Conservation (phyloP, 2,888 invertebrate species). For the Drosophila nigricruria region DNA sequence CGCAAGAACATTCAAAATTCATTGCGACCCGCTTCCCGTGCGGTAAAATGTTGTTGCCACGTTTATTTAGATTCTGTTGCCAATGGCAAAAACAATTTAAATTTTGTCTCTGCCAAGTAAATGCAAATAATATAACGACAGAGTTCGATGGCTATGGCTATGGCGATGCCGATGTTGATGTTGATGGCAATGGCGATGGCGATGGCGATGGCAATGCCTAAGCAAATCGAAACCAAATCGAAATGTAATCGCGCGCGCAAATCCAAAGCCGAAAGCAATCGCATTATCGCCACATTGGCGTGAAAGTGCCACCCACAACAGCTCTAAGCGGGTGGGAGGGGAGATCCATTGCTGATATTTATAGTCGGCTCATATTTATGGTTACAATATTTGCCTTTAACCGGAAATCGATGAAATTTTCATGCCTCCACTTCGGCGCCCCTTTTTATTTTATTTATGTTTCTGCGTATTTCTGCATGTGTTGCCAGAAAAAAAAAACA, state of each 20-base stretch:
- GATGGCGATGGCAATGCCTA: slow-evolving; percentile 35
- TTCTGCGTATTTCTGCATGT: slow-evolving; percentile 59
- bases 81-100: slow-evolving; percentile 76
- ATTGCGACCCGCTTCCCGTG: slow-evolving; percentile 33
- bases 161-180: slow-evolving; percentile 35
- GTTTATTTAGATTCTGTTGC: slow-evolving; percentile 67
- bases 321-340: neutral
- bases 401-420: slow-evolving; percentile 81
- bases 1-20: slow-evolving; percentile 32
- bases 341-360: slow-evolving; percentile 54
- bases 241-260: slow-evolving; percentile 79
- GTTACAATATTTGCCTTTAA: slow-evolving; percentile 80
- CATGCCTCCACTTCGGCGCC: slow-evolving; percentile 68
- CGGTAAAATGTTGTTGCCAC: slow-evolving; percentile 36
- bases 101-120: slow-evolving; percentile 66
- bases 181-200: slow-evolving; percentile 18
- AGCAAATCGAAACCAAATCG: slow-evolving; percentile 78
- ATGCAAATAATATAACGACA: slow-evolving; percentile 38
- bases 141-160: slow-evolving; percentile 22
- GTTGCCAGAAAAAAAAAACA: slow-evolving; percentile 25
- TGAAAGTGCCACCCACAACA: slow-evolving; percentile 65
- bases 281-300: slow-evolving; percentile 79
- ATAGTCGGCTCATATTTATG: slow-evolving; percentile 80
- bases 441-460: slow-evolving; percentile 70
- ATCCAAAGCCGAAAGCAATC: slow-evolving; percentile 77